These are phyloP conservation scores for Chiroxiphia lanceolata DNA, from an alignment of 2,797 vertebrate genomes.

Conservation along the genomic window DNA sequence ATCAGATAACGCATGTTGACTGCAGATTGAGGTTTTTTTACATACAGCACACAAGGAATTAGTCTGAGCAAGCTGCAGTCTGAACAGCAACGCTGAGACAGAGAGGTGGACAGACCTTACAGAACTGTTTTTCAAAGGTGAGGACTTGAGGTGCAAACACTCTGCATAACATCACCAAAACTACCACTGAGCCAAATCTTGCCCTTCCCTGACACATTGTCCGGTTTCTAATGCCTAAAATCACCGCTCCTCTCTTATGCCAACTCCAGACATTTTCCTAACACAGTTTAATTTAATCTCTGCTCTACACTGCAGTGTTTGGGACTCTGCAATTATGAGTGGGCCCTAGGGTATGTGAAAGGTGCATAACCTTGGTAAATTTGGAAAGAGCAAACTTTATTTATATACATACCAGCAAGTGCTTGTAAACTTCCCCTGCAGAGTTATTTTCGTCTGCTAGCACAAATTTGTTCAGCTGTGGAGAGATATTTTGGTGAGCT, in stretches of 20 bases:
- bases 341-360: neutral
- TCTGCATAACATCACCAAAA: neutral
- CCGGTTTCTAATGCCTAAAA: neutral
- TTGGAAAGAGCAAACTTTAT: conserved; percentile 36
- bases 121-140: neutral
- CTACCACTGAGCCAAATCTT: neutral
- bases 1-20: neutral
- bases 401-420: neutral
- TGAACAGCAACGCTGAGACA: neutral
- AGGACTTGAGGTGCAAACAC: neutral
- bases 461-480: conserved; percentile 43
- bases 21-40: neutral
- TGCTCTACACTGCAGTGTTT: neutral
- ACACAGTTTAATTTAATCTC: neutral
- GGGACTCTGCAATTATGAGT: neutral
- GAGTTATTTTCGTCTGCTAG: conserved; percentile 37
- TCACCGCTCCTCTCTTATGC: neutral
- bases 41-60: neutral
- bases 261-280: neutral
- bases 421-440: conserved; percentile 49
- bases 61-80: neutral
- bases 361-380: neutral
- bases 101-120: neutral
- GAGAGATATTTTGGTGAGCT: conserved; percentile 32
- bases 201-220: neutral